A percentile compares a stretch with the other conserved stretches of the same genome.
phyloP scores from a whole-genome alignment of 2,888 invertebrate species.

The Lasioglossum oenotherae region DNA sequence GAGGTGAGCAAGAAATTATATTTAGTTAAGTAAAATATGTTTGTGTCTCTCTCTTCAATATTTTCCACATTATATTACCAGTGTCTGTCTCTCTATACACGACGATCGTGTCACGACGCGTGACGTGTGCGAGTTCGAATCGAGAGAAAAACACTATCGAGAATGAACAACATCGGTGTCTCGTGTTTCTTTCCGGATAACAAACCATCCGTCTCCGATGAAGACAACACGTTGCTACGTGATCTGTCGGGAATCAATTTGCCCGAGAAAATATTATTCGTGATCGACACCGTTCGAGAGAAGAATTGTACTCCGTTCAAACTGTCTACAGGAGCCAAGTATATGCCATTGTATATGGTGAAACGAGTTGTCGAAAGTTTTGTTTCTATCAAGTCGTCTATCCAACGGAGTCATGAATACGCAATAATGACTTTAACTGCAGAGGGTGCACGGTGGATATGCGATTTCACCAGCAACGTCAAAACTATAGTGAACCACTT shows the following conservation, averaged over 20 bases:
- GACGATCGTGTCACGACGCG: slow-evolving; percentile 44
- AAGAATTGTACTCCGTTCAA: slow-evolving; percentile 86
- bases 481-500: slow-evolving; percentile 86
- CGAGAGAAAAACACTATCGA: neutral
- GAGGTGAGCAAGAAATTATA: neutral
- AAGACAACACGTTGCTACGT: slow-evolving; percentile 19
- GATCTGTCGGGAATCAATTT: slow-evolving; percentile 82
- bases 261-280: slow-evolving; percentile 88
- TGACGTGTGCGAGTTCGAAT: slow-evolving; percentile 42
- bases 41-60: neutral
- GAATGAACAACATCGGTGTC: neutral
- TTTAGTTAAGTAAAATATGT: neutral
- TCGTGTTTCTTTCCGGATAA: slow-evolving; percentile 22
- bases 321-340: slow-evolving; percentile 86
- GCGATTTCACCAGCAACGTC: slow-evolving; percentile 88
- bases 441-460: slow-evolving; percentile 85
- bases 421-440: slow-evolving; percentile 87
- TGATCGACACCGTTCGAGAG: slow-evolving; percentile 88
- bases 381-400: slow-evolving; percentile 87
- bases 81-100: neutral
- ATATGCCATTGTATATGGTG: slow-evolving; percentile 87
- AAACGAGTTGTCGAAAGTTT: slow-evolving; percentile 88
- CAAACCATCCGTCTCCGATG: slow-evolving; percentile 9
- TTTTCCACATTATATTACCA: neutral
- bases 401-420: slow-evolving; percentile 88